These are phyloP conservation scores for Poecilobothrus nobilitatus DNA, from an alignment of 2,888 invertebrate genomes.

Conservation along the genomic window DNA sequence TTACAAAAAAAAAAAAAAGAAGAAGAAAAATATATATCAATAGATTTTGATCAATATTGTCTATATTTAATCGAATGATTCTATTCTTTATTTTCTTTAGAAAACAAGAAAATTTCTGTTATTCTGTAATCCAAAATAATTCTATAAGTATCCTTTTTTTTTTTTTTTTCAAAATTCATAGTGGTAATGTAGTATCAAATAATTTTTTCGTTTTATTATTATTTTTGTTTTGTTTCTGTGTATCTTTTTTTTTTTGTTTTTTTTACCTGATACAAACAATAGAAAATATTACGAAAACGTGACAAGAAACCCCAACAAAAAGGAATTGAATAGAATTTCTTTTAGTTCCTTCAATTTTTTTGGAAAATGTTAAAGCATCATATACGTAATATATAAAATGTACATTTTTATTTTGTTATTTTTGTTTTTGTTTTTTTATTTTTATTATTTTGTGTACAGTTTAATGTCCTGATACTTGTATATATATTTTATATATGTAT, in stretches of 20 bases:
- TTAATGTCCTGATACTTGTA: neutral
- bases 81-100: too few relatives aligned
- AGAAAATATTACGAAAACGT: slow-evolving; percentile 6
- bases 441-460: neutral
- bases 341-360: neutral
- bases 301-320: neutral
- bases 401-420: neutral
- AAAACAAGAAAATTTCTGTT: too few relatives aligned
- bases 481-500: neutral
- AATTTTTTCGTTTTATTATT: neutral
- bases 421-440: neutral
- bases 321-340: neutral
- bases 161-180: too few relatives aligned
- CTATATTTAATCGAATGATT: too few relatives aligned
- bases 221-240: neutral
- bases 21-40: too few relatives aligned
- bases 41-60: too few relatives aligned
- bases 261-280: neutral
- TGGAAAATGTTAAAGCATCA: neutral
- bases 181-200: neutral
- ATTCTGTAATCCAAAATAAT: too few relatives aligned
- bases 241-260: neutral
- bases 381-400: too few relatives aligned
- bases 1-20: too few relatives aligned
- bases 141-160: too few relatives aligned